Percentiles rank a stretch among this genome's conserved stretches.
Conservation (phyloP, 2,797 vertebrate genomes). For the Protosalanx chinensis region DNA sequence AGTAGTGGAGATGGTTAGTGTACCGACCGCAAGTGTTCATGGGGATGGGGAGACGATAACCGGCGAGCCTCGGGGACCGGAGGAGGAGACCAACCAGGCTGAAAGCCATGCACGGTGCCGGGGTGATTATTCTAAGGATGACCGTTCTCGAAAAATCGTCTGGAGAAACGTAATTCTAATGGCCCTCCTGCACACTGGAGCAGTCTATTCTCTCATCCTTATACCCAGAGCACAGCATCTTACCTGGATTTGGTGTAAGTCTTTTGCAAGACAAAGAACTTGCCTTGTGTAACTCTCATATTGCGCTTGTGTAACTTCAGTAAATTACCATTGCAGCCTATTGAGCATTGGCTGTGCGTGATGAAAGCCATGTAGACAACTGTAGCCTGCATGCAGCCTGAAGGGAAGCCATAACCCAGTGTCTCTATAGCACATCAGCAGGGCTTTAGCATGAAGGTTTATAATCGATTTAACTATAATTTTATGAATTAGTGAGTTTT, state of each 20-base stretch:
- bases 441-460: neutral
- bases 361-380: neutral
- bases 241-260: constrained; percentile 55
- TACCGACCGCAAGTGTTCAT: constrained; percentile 15
- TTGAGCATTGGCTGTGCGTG: neutral
- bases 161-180: constrained; percentile 54
- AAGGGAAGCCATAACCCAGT: neutral
- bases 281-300: constrained; percentile 17
- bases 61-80: constrained; percentile 7
- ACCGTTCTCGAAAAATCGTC: constrained; percentile 24
- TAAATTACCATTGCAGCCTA: neutral
- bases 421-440: neutral
- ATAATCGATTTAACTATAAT: neutral
- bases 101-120: neutral
- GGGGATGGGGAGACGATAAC: constrained; percentile 16
- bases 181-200: constrained; percentile 40
- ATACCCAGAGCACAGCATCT: constrained; percentile 41
- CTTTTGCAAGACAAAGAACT: constrained; percentile 14
- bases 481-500: neutral
- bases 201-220: constrained; percentile 43
- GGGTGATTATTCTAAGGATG: constrained; percentile 6
- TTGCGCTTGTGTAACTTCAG: constrained; percentile 8
- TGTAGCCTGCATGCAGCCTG: too few species aligned
- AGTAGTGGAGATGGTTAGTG: constrained; percentile 31
- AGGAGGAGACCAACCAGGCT: constrained; percentile 3